Evolutionary conservation across 1,140 invertebrate species (phyloP).

Genomic region (Dinothrombium tinctorium): DNA sequence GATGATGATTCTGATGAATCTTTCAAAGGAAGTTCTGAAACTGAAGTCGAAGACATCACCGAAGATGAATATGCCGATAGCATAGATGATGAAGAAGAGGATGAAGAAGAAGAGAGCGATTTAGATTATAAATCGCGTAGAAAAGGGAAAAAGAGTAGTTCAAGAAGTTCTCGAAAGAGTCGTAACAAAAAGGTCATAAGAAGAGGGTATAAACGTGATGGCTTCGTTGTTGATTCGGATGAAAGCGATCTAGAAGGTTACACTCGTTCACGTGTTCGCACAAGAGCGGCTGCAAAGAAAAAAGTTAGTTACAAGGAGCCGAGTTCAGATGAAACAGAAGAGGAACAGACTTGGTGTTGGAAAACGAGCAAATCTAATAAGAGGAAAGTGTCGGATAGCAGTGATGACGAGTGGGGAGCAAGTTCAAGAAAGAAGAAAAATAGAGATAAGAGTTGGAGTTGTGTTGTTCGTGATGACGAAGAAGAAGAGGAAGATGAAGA

Average conservation of each 20-base stretch:
- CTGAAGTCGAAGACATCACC: conserved; percentile 6
- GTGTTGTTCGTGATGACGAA: conserved; percentile 8
- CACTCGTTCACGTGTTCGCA: not conserved
- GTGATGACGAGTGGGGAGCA: conserved; percentile 27
- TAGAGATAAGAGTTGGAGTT: conserved; percentile 26
- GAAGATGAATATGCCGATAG: conserved; percentile 6
- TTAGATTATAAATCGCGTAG: too few relatives aligned
- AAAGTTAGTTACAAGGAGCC: conserved; percentile 17
- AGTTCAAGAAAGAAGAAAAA: conserved; percentile 31
- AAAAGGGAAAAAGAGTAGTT: too few relatives aligned
- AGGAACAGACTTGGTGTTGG: conserved; percentile 15
- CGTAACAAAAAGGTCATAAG: not conserved
- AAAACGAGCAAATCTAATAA: conserved; percentile 24
- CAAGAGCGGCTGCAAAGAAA: conserved; percentile 13
- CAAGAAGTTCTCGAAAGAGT: not conserved
- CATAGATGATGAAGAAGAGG: conserved; percentile 6
- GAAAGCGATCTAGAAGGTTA: conserved; percentile 7
- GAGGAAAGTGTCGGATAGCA: conserved; percentile 18
- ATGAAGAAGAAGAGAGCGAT: conserved; percentile 6
- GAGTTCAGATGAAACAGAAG: conserved; percentile 26
- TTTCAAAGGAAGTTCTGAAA: conserved; percentile 16
- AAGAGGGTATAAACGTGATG: conserved; percentile 4
- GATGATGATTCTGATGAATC: conserved; percentile 43
- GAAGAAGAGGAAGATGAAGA: conserved; percentile 12
- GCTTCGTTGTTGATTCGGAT: not conserved